Evolutionary conservation across 2,797 vertebrate genomes (phyloP).

Genomic region (Galagoides demidoff): DNA sequence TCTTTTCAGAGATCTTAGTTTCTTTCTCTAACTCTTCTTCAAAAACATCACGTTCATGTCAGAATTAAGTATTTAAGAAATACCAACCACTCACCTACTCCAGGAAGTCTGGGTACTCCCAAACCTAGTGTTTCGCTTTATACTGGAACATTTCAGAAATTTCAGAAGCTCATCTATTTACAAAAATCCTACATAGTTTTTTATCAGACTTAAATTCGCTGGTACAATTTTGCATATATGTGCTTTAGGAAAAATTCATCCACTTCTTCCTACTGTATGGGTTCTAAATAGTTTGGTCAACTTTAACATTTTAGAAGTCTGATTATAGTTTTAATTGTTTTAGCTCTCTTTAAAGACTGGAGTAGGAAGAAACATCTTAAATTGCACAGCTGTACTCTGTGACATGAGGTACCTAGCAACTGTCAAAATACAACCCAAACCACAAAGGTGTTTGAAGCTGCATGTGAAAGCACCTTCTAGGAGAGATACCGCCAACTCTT

Average conservation of each 20-base stretch:
- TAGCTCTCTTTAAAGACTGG: conserved; percentile 48
- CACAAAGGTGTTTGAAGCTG: conserved; percentile 79
- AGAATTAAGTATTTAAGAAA: not conserved
- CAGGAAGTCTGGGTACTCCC: not conserved
- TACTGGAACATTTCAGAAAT: not conserved
- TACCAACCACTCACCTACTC: not conserved
- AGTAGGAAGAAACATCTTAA: conserved; percentile 53
- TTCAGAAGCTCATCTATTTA: conserved; percentile 32
- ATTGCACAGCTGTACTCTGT: conserved; percentile 73
- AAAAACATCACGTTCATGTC: not conserved
- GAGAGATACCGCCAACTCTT: conserved; percentile 31
- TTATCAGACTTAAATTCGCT: not conserved
- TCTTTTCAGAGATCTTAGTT: conserved; percentile 30
- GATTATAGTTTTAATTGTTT: conserved; percentile 45
- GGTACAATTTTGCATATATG: not conserved
- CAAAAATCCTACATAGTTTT: not conserved
- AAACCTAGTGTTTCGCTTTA: not conserved
- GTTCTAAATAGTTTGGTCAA: conserved; percentile 34
- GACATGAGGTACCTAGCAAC: conserved; percentile 78
- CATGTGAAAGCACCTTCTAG: conserved; percentile 37
- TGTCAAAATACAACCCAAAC: conserved; percentile 80
- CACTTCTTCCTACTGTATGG: not conserved
- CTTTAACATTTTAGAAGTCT: conserved; percentile 42
- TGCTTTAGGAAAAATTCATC: not conserved
- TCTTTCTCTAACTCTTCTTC: not conserved